Evolutionary conservation across 2,113 vertebrate species (phyloP).

Genomic region (Phasianus colchicus): DNA sequence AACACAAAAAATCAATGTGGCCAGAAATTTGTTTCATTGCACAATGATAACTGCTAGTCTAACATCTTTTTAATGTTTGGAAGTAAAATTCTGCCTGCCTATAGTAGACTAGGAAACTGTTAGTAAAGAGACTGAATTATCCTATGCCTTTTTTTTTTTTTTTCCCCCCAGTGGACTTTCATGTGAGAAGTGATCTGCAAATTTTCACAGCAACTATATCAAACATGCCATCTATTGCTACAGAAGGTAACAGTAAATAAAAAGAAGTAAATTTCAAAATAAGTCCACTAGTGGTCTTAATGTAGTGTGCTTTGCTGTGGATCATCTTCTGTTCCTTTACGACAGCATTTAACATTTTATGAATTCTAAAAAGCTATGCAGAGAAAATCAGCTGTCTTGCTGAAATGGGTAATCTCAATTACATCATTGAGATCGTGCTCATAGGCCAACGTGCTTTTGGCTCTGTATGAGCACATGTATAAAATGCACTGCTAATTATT

Average conservation of each 20-base stretch:
- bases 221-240: neutral
- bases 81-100: neutral
- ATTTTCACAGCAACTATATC: neutral
- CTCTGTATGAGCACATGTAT: neutral
- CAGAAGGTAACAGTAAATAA: neutral
- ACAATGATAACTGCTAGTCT: neutral
- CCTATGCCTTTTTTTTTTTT: no score
- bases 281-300: rapidly evolving
- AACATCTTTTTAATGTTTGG: neutral
- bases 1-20: neutral
- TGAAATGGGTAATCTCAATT: neutral
- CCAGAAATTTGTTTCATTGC: neutral
- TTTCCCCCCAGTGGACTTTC: neutral
- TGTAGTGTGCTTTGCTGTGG: neutral
- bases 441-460: neutral
- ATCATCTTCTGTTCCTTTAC: neutral
- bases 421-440: neutral
- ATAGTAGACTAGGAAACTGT: neutral
- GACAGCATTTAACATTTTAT: neutral
- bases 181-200: neutral
- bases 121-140: neutral
- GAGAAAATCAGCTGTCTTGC: neutral
- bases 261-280: neutral
- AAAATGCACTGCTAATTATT: neutral
- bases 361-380: neutral